Conservation (phyloP, 2,888 invertebrate species). For the Lacanobia oleracea region DNA sequence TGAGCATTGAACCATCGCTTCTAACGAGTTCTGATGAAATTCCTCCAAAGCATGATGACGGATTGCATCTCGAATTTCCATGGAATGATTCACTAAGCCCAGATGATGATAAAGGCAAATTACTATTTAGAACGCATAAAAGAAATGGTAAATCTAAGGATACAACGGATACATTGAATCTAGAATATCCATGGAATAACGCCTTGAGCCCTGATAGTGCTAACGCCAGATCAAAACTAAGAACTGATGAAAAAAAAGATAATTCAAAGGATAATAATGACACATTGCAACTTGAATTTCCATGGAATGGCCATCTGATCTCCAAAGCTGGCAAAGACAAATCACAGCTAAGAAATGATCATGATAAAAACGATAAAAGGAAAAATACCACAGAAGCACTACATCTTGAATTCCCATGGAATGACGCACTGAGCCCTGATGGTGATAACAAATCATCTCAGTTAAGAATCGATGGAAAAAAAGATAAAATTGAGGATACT, state of each 20-base stretch:
- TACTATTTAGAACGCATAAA: background rate
- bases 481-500: background rate
- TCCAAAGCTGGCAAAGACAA: background rate
- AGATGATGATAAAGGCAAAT: background rate
- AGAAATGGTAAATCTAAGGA: background rate
- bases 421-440: background rate
- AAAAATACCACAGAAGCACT: background rate
- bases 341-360: background rate
- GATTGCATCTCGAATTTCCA: conserved; percentile 33
- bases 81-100: conserved; percentile 2
- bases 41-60: background rate
- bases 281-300: conserved; percentile 22
- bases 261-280: background rate
- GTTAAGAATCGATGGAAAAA: background rate
- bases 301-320: conserved; percentile 20
- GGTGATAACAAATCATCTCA: background rate
- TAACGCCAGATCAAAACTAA: background rate
- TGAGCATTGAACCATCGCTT: background rate
- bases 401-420: conserved; percentile 41
- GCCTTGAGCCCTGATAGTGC: background rate
- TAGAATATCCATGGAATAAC: conserved; percentile 35
- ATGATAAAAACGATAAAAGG: background rate
- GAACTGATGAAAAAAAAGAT: background rate
- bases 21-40: conserved; percentile 1
- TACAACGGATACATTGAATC: background rate